Base-by-base conservation (phyloP, 1,140 invertebrate genomes). In the Dendroctonus valens region DNA sequence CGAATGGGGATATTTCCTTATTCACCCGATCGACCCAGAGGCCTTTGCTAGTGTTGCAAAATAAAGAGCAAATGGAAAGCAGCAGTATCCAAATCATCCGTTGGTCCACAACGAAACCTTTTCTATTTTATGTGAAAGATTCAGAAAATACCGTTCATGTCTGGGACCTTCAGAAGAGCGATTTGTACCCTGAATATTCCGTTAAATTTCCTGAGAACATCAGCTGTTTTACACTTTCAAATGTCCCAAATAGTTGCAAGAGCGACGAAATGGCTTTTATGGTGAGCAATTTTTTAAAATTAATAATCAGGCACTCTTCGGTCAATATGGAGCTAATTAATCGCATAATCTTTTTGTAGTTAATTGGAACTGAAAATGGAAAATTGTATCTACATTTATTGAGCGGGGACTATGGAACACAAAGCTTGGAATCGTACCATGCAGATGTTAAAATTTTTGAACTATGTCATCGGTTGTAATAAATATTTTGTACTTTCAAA, bases 161-260 rank as follows among this genome's bases (percentile, higher is more conserved):
- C 42, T 79, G 77, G 77, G 71, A 79, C 70, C 65, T 79, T 41
- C 70, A 61, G 26, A 68, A 69, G 42, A 78, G 76, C 69, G 76
- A 78, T 66, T 69, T 77, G 49, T 74, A 65, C 55, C 76, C 77
- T 2, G 65, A 73, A 40, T 73, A 71, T 67, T 72, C 75, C 0
- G 55, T 77, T 42, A 64, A 68, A 8, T 73, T 76, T 50, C 70
- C 71, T 12, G 70, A 78, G 15, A 65, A 69, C 44, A 73, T 78
- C 9, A 71, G 54, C 59, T 71, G 64, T 48, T 72, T 77, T 26
- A 73, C 67, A 64, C 63, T 76, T 38, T 73, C 73, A 41, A 66
- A 72, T 6, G 39, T 66, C 14, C 11, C 54, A 12, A 65, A 71
- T 61, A 42, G 68, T 37, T 51, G 55, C 26, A 39, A 11, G 14